Evolutionary conservation across 2,888 invertebrate species (phyloP), one percentile per base, ranked within the genome.

Genomic region (Phaonia tiefii): DNA sequence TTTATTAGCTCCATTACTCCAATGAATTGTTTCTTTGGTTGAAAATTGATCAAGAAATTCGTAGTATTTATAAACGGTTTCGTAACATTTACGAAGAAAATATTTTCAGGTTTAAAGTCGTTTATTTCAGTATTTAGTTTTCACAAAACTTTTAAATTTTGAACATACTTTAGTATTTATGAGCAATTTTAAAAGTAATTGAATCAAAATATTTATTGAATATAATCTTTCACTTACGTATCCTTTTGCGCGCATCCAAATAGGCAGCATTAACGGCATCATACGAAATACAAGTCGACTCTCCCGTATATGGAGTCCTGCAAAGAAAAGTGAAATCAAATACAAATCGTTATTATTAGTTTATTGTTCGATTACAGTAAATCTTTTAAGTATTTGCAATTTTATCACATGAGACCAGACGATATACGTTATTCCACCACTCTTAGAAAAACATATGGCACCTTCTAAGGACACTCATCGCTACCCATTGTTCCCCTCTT

Each of bases 251-350:
- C 66, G 96, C 96, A 89, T 97, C 96, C 84, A 95, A 91, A 91
- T 97, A 97, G 56, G 97, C 97, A 86, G 95, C 95, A 92, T 97
- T 97, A 80, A 97, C 93, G 69, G 97, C 96, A 86, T 97, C 96
- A 89, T 96, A 97, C 4, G 97, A 97, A 89, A 97, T 96, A 91
- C 97, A 97, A 80, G 95, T 95, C 83, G 95, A 93, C 67, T 94
- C 94, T 63, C 94, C 94, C 85, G 93, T 94, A 87, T 89, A 91
- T 25, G 88, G 87, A 75, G 86, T 86, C 76, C 90, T 91, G 85
- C 20, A 85, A 51, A 60, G 82, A 76, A 80, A 49, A 22, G 39
- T 39, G 70, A 60, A 67, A n/a, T 46, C n/a, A 65, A 69, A 80
- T 20, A 73, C 8, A 46, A 56, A 65, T 54, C 25, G 46, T 20